Evolutionary conservation across 2,888 invertebrate genomes (phyloP).

Genomic region (Cephus nigrinus): DNA sequence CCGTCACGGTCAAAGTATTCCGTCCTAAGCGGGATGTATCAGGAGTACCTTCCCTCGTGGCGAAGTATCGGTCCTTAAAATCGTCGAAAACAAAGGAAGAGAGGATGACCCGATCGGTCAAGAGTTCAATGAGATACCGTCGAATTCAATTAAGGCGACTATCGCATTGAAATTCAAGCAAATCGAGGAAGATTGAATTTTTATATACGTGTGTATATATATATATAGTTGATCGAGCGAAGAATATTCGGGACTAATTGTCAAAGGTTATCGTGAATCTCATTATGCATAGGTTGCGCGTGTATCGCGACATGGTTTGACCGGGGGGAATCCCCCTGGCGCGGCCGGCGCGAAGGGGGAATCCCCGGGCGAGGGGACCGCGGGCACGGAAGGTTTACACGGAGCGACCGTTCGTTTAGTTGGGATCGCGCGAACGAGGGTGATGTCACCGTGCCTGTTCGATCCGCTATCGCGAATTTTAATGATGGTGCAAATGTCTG

Average conservation of each 20-base stretch:
- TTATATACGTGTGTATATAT: too few species aligned
- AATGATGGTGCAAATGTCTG: conserved; percentile 66
- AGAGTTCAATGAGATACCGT: neutral
- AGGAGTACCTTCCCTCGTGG: neutral
- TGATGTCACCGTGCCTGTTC: conserved; percentile 65
- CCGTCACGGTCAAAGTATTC: neutral
- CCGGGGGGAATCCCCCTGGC: conserved; percentile 24
- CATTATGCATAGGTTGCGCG: conserved; percentile 56
- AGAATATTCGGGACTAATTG: conserved; percentile 47
- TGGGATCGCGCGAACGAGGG: conserved; percentile 61
- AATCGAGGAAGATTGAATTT: neutral
- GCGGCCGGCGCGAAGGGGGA: conserved; percentile 22
- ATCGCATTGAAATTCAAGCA: conserved; percentile 2
- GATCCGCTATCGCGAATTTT: conserved; percentile 67
- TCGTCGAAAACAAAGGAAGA: neutral
- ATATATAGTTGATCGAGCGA: neutral
- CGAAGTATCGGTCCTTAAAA: neutral
- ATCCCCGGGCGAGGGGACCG: neutral
- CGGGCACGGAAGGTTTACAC: conserved; percentile 52
- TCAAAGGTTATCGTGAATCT: conserved; percentile 53
- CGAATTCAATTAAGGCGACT: neutral
- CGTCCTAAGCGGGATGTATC: neutral
- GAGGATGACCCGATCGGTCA: neutral
- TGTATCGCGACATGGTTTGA: conserved; percentile 36
- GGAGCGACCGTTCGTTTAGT: conserved; percentile 60